Conservation (phyloP, 1,140 invertebrate species). For the Drosophila saltans region DNA sequence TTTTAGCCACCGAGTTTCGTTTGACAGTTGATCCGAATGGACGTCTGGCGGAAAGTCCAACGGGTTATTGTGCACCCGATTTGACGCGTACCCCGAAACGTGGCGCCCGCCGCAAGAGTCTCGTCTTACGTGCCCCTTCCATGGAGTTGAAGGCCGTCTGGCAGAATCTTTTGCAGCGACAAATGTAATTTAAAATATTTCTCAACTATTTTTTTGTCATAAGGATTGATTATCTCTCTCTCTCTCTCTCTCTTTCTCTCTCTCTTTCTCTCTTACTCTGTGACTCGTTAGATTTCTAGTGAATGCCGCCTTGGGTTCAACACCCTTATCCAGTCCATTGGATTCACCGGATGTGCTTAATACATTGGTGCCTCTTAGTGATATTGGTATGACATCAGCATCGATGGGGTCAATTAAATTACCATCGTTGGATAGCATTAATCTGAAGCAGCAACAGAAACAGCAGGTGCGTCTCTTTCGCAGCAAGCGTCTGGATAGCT, state of each 20-base stretch:
- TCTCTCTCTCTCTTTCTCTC: too few species aligned
- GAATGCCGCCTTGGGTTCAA: constrained; percentile 84
- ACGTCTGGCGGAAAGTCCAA: constrained; percentile 86
- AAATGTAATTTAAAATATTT: constrained; percentile 87
- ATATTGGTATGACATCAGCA: constrained; percentile 77
- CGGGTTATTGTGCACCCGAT: constrained; percentile 87
- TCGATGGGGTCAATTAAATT: constrained; percentile 82
- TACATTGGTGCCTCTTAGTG: constrained; percentile 77
- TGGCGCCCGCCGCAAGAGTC: constrained; percentile 86
- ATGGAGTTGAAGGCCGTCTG: constrained; percentile 93
- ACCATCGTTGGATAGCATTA: constrained; percentile 81
- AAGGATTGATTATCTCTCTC: too few species aligned
- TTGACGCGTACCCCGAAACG: constrained; percentile 85
- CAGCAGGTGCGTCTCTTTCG: constrained; percentile 80
- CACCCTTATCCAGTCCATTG: constrained; percentile 86
- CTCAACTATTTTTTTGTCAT: too few species aligned
- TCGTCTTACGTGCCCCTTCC: constrained; percentile 90
- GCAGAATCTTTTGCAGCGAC: constrained; percentile 93
- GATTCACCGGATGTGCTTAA: constrained; percentile 85
- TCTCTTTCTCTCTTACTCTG: too few species aligned
- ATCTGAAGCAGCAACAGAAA: constrained; percentile 78
- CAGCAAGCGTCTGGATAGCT: constrained; percentile 74
- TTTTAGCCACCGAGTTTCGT: constrained; percentile 88
- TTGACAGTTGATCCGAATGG: constrained; percentile 86
- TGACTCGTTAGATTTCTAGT: constrained; percentile 85